Conservation (phyloP, 2,888 invertebrate genomes). For the Anticlea derivata region DNA sequence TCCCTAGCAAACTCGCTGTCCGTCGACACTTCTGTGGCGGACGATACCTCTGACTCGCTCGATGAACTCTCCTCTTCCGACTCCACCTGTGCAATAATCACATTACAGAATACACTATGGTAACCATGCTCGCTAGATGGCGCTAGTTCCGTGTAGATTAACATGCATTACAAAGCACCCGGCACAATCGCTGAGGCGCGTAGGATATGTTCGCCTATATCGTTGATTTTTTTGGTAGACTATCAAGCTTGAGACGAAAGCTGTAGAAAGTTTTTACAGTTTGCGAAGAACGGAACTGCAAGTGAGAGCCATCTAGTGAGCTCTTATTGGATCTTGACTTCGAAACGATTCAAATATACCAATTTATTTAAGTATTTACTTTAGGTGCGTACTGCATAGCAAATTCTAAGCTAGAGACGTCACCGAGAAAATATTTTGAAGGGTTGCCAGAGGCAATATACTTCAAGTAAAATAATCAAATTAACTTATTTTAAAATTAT, state of each 20-base stretch:
- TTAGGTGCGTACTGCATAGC: constrained; percentile 8
- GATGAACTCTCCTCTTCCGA: constrained; percentile 84
- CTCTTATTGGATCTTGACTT: neutral
- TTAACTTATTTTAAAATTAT: constrained; percentile 17
- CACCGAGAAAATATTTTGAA: constrained; percentile 2
- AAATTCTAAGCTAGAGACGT: constrained; percentile 3
- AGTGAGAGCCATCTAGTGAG: neutral
- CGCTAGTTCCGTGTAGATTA: neutral
- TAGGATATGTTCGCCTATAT: too few species aligned
- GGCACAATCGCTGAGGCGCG: too few species aligned
- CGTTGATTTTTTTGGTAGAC: neutral
- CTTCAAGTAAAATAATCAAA: neutral
- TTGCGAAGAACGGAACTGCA: too few species aligned
- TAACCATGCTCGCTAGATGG: neutral
- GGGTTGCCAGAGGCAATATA: neutral
- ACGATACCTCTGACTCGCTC: constrained; percentile 88
- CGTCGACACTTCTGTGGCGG: constrained; percentile 95
- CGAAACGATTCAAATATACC: too few species aligned
- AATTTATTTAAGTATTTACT: too few species aligned
- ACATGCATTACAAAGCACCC: too few species aligned
- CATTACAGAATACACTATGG: constrained; percentile 2
- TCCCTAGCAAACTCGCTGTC: constrained; percentile 96
- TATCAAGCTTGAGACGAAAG: neutral
- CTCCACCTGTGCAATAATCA: constrained; percentile 66
- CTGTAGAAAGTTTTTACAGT: neutral